Conservation (phyloP, 2,797 vertebrate genomes). For the Phoxinus dragarum region DNA sequence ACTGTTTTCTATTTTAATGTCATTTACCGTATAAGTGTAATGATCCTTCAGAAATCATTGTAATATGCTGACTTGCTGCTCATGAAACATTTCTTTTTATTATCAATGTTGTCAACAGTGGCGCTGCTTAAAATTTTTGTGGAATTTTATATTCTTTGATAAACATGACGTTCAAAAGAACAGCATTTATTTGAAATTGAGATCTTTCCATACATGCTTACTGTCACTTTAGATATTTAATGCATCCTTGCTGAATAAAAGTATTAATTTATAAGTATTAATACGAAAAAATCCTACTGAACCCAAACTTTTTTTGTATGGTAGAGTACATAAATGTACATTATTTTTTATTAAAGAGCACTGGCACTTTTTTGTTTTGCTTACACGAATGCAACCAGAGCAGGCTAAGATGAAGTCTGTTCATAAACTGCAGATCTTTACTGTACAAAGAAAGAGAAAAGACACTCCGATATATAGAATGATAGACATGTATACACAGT, state of each 20-base stretch:
- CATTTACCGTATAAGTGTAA: background rate
- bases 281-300: background rate
- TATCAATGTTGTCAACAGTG: background rate
- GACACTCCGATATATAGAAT: background rate
- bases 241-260: too few species aligned
- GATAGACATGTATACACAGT: background rate
- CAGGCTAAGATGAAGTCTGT: background rate
- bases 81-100: background rate
- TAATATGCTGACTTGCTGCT: background rate
- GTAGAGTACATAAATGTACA: too few species aligned
- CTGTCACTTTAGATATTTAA: background rate
- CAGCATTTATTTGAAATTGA: too few species aligned
- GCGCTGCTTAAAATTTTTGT: background rate
- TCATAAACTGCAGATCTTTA: background rate
- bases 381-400: background rate
- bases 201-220: background rate
- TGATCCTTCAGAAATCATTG: background rate
- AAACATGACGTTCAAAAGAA: too few species aligned
- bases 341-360: too few species aligned
- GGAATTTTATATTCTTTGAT: too few species aligned
- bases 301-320: background rate
- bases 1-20: background rate
- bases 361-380: background rate
- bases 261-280: background rate
- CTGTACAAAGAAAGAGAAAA: background rate